Percentiles rank a stretch among this genome's conserved stretches.
Evolutionary conservation across 1,140 invertebrate genomes (phyloP).

Genomic region (Oryzaephilus surinamensis): DNA sequence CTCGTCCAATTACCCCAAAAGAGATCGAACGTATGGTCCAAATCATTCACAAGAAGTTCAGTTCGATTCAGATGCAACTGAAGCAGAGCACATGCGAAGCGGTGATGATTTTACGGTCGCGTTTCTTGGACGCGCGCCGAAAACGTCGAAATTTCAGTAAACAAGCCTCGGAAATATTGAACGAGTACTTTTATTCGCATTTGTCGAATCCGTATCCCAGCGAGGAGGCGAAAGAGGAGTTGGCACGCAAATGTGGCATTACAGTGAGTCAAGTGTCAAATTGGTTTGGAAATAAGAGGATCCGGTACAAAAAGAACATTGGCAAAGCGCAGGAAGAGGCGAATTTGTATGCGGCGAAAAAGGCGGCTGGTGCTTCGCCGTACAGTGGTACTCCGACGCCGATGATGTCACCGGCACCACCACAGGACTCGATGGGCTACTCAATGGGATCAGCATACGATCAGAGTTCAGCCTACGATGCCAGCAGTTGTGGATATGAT

Average conservation of each 20-base stretch:
- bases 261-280: conserved; percentile 96
- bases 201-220: conserved; percentile 99
- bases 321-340: conserved; percentile 99
- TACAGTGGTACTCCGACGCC: conserved; percentile 84
- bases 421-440: conserved; percentile 82
- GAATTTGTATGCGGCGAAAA: conserved; percentile 98
- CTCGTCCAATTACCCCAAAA: conserved; percentile 84
- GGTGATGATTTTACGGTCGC: conserved; percentile 94
- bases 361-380: conserved; percentile 88
- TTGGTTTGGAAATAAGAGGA: conserved; percentile 99
- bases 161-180: conserved; percentile 98
- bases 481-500: conserved; percentile 80
- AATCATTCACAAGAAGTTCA: conserved; percentile 99
- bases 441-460: conserved; percentile 79
- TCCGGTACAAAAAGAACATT: conserved; percentile 99
- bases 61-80: conserved; percentile 98
- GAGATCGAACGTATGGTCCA: conserved; percentile 99
- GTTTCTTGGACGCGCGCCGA: conserved; percentile 94
- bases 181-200: conserved; percentile 99
- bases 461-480: conserved; percentile 71
- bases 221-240: conserved; percentile 98
- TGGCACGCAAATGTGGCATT: conserved; percentile 98
- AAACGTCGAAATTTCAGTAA: conserved; percentile 99
- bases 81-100: conserved; percentile 99
- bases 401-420: conserved; percentile 86